phyloP scores from a whole-genome alignment of 1,140 invertebrate genomes.

The Polypedilum pembai region DNA sequence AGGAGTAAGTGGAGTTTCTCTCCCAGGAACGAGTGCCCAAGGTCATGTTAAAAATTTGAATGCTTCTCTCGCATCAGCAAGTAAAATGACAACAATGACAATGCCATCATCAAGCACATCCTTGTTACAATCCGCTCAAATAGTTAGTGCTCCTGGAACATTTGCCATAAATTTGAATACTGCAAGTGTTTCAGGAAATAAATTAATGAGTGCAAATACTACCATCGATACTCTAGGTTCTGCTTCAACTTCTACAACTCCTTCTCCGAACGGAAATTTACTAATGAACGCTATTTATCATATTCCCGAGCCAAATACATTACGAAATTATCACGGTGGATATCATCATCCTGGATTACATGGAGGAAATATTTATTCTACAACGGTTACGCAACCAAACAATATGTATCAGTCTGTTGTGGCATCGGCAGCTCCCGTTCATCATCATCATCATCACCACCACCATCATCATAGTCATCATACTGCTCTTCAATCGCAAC shows the following conservation, averaged over 20 bases:
- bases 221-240: neutral
- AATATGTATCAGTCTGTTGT: constrained; percentile 35
- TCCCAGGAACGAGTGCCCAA: constrained; percentile 32
- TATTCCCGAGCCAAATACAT: neutral
- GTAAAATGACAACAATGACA: constrained; percentile 31
- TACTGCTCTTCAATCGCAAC: neutral
- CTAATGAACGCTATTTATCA: constrained; percentile 20
- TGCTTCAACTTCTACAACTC: constrained; percentile 31
- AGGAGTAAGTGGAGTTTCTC: neutral
- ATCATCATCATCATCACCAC: constrained; percentile 42
- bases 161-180: constrained; percentile 31
- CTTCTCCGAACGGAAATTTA: constrained; percentile 27
- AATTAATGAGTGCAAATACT: neutral
- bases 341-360: constrained; percentile 6
- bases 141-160: neutral
- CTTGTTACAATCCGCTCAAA: constrained; percentile 27
- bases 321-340: neutral
- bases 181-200: neutral
- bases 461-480: constrained; percentile 35
- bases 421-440: constrained; percentile 31
- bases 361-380: constrained; percentile 32
- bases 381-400: constrained; percentile 41
- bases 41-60: constrained; percentile 41
- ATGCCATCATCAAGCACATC: constrained; percentile 35
- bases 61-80: constrained; percentile 42